Base-by-base conservation (phyloP, 2,888 invertebrate species). In the Kryphioiulus occultus region DNA sequence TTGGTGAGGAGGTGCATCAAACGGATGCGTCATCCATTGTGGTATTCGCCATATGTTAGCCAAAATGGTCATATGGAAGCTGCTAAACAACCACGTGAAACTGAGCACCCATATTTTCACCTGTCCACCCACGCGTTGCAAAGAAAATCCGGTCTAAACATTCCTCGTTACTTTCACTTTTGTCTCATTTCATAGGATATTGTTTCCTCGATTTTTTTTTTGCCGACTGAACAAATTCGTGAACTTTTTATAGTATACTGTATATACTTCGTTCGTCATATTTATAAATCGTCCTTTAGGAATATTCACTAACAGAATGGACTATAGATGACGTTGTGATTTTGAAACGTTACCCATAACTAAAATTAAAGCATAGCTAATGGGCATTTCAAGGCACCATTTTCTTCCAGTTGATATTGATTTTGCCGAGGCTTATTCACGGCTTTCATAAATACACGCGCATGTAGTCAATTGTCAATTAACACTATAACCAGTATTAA, bases 101-200 rank as follows among this genome's bases (percentile, higher is more conserved):
- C 30, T 68, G 30, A 5, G 22, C 78, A 78, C 78, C 30, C 30
- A 26, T 78, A 78, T 22, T 30, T 78, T 78, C 22, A 78, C 78
- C 78, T 78, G 78, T 30, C 26, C 78, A 78, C 78, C 78, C 78
- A 78, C 78, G 78, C 78, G 30, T 30, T 78, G 26, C 15, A 15
- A 78, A 78, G 12, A 78, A 78, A 78, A 78, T 78, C 78, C 78
- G 78, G 78, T 78, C 78, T 78, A 30, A 78, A 30, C 15, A 4
- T 44, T 53, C n/a, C 10, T 78, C 78, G 0, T 30, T 78, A 78
- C 26, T 78, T 78, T 78, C 78, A 78, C 78, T 78, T 78, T 78
- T 30, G 10, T 78, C 22, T 78, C 30, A 30, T 26, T 30, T 30
- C 78, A 1, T 4, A 26, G 15, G 3, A 10, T 68, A 9, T 26